Evolutionary conservation across 1,140 invertebrate genomes (phyloP).

Genomic region (Procambarus clarkii): DNA sequence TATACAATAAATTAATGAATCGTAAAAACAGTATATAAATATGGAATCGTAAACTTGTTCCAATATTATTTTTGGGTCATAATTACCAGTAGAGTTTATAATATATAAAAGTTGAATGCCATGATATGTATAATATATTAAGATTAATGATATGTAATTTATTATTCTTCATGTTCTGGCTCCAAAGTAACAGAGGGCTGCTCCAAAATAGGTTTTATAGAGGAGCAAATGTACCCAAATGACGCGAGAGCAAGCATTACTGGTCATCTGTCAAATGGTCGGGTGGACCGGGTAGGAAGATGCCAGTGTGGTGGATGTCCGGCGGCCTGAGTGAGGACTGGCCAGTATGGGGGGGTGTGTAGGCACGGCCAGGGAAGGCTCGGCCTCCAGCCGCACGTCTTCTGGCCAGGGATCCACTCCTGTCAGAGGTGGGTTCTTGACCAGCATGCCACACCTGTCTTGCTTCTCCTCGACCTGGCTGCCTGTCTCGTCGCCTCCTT

Average conservation of each 20-base stretch:
- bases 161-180: background rate
- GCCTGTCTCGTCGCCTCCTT: too few species aligned
- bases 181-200: background rate
- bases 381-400: slow-evolving; percentile 38
- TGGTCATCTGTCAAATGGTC: slow-evolving; percentile 35
- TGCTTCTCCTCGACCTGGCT: too few species aligned
- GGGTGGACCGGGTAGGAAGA: slow-evolving; percentile 9
- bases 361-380: slow-evolving; percentile 50
- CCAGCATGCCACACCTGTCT: too few species aligned
- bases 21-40: too few species aligned
- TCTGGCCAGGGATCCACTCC: slow-evolving; percentile 25
- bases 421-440: background rate
- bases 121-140: background rate
- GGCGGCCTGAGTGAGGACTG: slow-evolving; percentile 15
- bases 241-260: background rate
- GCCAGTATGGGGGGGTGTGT: slow-evolving; percentile 52
- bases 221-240: background rate
- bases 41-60: background rate
- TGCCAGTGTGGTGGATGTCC: background rate
- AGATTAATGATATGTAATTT: background rate
- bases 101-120: background rate
- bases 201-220: background rate
- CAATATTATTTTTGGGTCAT: background rate
- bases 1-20: too few species aligned
- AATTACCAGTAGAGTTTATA: background rate